Base-by-base conservation (phyloP, 2,797 vertebrate species). In the Danionella dracula region DNA sequence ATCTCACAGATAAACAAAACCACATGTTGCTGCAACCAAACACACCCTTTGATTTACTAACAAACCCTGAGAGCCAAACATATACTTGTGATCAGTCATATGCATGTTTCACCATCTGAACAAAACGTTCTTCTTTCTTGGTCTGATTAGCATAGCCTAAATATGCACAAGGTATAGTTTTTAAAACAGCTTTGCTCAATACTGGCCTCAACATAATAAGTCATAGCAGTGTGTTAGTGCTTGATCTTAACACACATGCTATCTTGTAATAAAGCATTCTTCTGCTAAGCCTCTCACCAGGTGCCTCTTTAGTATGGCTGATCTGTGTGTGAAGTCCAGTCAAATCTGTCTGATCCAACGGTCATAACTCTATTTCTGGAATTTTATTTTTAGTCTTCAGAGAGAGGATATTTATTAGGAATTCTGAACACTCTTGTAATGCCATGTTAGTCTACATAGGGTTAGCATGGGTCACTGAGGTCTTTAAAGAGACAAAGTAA, bases 1-100 rank as follows among this genome's bases (percentile, higher is more conserved):
- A 32, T 55, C 45, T 49, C 17, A 51, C 45, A 58, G 34, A 61
- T 72, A 66, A 70, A 76, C 62, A 58, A 7, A 58, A 61, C 51
- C 57, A 55, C n/a, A 21, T 72, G 57, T 58, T 15, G 13, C 21
- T 50, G 50, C 11, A 55, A 35, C 8, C 49, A 63, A 12, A 70
- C 56, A 50, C 21, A 29, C 23, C 13, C 41, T 29, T 4, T n/a
- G 5, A 34, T 32, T 54, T 54, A 54, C 38, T 17, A 45, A 61
- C 27, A 21, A 59, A 54, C 31, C 35, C 55, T 12, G 4, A 17
- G 13, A 19, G 17, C 45, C 34, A 55, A 13, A 57, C 42, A 49
- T 4, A 50, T 10, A 29, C 15, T 20, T 37, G 13, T 4, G 19
- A 4, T 4, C 9, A 17, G 29, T 35, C 21, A 40, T 7, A 16